Conservation (phyloP, 2,888 invertebrate species). For the Polydesmus complanatus region DNA sequence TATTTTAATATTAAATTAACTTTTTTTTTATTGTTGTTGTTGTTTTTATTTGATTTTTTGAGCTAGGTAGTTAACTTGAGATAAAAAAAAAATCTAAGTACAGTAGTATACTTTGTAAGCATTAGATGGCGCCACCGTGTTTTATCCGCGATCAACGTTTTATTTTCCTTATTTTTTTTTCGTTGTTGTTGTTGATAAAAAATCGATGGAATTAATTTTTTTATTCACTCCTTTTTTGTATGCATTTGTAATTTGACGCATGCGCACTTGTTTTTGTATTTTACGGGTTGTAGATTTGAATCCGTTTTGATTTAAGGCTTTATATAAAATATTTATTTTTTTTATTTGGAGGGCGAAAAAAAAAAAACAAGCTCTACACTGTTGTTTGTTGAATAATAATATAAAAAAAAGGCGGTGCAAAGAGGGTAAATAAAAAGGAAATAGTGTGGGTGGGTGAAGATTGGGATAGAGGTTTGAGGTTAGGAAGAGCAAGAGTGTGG, state of each 20-base stretch:
- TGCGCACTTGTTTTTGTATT: background rate
- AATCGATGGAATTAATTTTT: background rate
- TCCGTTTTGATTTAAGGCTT: background rate
- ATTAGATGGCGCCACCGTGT: background rate
- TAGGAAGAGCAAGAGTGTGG: background rate
- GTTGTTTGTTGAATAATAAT: background rate
- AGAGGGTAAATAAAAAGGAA: background rate
- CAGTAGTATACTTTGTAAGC: no score
- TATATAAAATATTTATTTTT: background rate
- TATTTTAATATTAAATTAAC: no score
- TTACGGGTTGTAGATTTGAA: background rate
- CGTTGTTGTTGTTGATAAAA: background rate
- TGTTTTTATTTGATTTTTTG: no score
- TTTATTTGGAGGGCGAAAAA: background rate
- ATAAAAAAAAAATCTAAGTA: no score
- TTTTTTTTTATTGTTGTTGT: no score
- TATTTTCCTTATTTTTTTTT: no score
- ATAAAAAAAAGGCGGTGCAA: background rate
- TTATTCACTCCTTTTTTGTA: background rate
- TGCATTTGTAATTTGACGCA: background rate
- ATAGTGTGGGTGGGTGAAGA: background rate
- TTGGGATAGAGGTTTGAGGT: background rate
- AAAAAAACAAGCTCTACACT: background rate
- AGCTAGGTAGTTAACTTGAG: no score
- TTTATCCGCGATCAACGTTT: no score